Percentiles rank a stretch among this genome's conserved stretches.
Evolutionary conservation across 2,888 invertebrate genomes (phyloP).

Genomic region (Platycheirus rosarum): DNA sequence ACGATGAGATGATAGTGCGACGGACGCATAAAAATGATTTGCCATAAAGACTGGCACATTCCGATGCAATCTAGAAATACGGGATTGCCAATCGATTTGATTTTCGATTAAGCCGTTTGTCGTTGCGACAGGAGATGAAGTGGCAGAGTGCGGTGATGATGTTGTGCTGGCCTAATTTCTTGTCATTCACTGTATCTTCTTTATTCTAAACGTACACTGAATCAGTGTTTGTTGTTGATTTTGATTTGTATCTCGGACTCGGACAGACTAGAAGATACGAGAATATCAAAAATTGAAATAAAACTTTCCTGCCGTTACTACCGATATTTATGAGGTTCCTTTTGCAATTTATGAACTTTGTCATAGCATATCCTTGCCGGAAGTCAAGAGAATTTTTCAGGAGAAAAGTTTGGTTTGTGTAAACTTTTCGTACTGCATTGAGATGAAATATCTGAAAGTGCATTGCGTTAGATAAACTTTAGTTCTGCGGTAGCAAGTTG

Average conservation of each 20-base stretch:
- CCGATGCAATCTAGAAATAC: conserved; percentile 18
- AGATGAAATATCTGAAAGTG: conserved; percentile 2
- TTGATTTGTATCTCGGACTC: conserved; percentile 6
- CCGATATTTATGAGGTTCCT: neutral
- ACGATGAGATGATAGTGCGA: conserved; percentile 30
- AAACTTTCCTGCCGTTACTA: conserved; percentile 6
- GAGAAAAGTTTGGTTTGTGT: conserved; percentile 1
- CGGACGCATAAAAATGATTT: conserved; percentile 36
- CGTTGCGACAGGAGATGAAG: conserved; percentile 7
- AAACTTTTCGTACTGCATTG: neutral
- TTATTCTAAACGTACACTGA: conserved; percentile 58
- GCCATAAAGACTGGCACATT: conserved; percentile 6
- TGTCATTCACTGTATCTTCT: conserved; percentile 30
- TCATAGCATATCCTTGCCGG: conserved; percentile 8
- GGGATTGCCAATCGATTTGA: conserved; percentile 58
- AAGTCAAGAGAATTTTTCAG: conserved; percentile 1
- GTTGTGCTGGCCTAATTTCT: conserved; percentile 48
- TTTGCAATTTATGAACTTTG: conserved; percentile 33
- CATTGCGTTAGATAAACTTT: conserved; percentile 15
- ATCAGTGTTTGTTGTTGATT: conserved; percentile 44
- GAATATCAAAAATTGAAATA: neutral
- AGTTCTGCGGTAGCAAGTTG: neutral
- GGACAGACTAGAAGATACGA: neutral
- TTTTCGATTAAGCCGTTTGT: conserved; percentile 41
- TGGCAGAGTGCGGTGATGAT: neutral